These are phyloP conservation scores for Ostrea denselamellosa DNA, from an alignment of 1,140 invertebrate genomes.

Conservation along the genomic window DNA sequence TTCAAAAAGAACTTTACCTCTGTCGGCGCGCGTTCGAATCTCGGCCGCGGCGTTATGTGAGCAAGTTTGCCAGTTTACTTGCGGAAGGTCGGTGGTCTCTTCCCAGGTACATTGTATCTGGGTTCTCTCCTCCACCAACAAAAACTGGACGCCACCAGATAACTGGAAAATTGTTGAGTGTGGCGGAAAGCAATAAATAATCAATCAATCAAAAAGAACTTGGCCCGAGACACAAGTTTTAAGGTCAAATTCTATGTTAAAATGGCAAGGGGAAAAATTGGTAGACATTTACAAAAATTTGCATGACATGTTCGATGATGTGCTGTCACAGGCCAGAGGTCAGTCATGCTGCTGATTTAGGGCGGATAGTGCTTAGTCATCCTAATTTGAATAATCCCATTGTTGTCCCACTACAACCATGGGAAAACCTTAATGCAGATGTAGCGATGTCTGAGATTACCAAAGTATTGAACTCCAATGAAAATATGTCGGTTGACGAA, in stretches of 20 bases:
- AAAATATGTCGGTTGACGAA: constrained; percentile 26
- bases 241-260: constrained; percentile 42
- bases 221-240: constrained; percentile 33
- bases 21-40: no score
- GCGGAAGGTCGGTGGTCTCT: no score
- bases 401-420: constrained; percentile 42
- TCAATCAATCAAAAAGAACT: constrained; percentile 34
- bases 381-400: constrained; percentile 43
- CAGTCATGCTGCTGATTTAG: constrained; percentile 40
- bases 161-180: no score
- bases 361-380: constrained; percentile 44
- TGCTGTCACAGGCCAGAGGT: constrained; percentile 37
- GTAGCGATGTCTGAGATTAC: constrained; percentile 32
- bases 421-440: constrained; percentile 34
- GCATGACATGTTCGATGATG: constrained; percentile 48
- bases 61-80: no score
- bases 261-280: constrained; percentile 37
- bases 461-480: constrained; percentile 44
- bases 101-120: no score
- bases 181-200: no score
- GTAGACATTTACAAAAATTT: constrained; percentile 16
- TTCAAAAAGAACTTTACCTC: no score
- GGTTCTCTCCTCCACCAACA: no score
- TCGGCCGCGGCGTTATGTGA: no score
- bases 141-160: no score